A percentile compares a stretch with the other conserved stretches of the same genome.
Conservation (phyloP, 2,113 vertebrate species). For the Notothenia coriiceps region DNA sequence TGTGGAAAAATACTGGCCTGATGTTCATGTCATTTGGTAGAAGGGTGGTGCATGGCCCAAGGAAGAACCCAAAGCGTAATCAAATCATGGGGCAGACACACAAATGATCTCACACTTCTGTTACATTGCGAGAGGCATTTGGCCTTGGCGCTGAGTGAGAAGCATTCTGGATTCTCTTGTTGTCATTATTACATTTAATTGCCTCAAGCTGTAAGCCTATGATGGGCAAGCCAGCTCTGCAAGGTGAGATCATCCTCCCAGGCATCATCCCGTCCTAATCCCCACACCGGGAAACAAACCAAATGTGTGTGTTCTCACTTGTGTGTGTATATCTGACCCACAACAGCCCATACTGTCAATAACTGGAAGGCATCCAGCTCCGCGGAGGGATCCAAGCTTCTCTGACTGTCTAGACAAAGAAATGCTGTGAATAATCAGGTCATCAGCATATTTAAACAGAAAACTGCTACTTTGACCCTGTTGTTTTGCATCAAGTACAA, state of each 20-base stretch:
- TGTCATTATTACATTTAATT: constrained; percentile 39
- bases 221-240: constrained; percentile 47
- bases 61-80: too few relatives aligned
- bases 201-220: constrained; percentile 54
- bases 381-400: constrained; percentile 59
- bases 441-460: constrained; percentile 72
- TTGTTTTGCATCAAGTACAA: constrained; percentile 34
- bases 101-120: too few relatives aligned
- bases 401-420: constrained; percentile 67
- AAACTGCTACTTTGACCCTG: constrained; percentile 57
- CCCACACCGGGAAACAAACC: constrained; percentile 59
- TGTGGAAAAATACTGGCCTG: too few relatives aligned
- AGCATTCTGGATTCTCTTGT: constrained; percentile 3
- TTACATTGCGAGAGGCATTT: too few relatives aligned
- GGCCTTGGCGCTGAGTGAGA: too few relatives aligned
- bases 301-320: constrained; percentile 33
- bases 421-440: constrained; percentile 70
- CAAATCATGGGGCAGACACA: too few relatives aligned
- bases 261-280: constrained; percentile 63
- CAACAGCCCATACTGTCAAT: constrained; percentile 47
- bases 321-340: neutral
- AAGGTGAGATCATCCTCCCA: constrained; percentile 68
- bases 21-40: too few relatives aligned
- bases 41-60: too few relatives aligned
- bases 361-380: constrained; percentile 74